Conservation (phyloP, 2,113 vertebrate genomes). For the Bos javanicus region DNA sequence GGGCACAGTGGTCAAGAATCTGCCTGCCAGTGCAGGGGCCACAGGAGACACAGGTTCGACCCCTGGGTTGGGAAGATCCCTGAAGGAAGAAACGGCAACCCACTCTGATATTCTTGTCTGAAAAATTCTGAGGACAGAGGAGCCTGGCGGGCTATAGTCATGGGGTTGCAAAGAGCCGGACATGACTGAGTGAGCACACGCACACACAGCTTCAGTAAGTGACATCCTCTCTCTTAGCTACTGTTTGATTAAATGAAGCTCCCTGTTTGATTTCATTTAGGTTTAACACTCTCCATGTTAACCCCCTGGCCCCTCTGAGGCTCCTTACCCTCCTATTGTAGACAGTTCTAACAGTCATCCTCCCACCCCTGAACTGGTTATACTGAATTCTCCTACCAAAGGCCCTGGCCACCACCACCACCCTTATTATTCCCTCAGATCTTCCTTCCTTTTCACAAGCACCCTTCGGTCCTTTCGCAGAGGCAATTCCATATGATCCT, state of each 20-base stretch:
- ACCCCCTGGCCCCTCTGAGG: background rate
- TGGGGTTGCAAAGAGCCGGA: background rate
- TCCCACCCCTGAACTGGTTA: background rate
- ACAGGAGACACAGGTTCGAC: background rate
- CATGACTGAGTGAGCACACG: background rate
- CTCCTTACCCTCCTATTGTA: background rate
- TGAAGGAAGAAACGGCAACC: background rate
- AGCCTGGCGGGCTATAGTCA: background rate
- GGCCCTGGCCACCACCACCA: background rate
- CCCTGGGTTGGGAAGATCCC: background rate
- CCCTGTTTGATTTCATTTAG: background rate
- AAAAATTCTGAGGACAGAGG: background rate
- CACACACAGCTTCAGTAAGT: background rate
- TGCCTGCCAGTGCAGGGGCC: background rate
- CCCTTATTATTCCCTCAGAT: background rate
- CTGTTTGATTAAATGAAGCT: background rate
- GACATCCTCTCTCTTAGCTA: background rate
- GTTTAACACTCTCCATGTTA: background rate
- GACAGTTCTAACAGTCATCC: background rate
- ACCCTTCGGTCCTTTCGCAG: background rate
- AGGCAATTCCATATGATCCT: background rate
- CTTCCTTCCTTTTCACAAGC: background rate
- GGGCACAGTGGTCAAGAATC: background rate
- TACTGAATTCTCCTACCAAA: background rate
- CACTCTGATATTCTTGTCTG: background rate